Conservation (phyloP, 2,888 invertebrate species). For the Pyrrhosoma nymphula region DNA sequence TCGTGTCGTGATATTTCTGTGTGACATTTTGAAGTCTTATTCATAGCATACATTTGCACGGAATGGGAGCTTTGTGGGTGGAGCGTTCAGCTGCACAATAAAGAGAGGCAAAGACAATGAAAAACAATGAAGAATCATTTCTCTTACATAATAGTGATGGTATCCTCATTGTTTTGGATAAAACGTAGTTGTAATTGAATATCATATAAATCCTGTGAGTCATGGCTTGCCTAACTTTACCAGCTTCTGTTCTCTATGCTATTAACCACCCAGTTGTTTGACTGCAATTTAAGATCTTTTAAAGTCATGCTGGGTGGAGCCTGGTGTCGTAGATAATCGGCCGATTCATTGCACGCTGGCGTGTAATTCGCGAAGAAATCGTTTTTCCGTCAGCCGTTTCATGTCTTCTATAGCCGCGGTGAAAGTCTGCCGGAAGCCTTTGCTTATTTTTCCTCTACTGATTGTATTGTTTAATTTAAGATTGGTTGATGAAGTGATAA, state of each 20-base stretch:
- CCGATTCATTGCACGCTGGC: neutral
- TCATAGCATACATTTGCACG: too few species aligned
- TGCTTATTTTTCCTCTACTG: neutral
- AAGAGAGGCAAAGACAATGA: too few species aligned
- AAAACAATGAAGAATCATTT: too few species aligned
- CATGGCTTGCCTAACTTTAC: neutral
- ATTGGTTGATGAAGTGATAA: neutral
- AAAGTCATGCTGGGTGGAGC: neutral
- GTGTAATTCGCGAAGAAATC: neutral
- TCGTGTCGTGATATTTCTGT: too few species aligned
- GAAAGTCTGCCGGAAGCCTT: conserved; percentile 1
- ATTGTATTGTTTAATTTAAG: neutral
- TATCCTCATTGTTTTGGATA: too few species aligned
- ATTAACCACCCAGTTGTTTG: neutral
- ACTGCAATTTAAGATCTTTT: neutral
- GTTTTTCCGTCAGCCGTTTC: neutral
- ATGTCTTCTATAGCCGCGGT: neutral
- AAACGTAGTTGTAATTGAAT: neutral
- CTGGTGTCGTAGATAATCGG: neutral
- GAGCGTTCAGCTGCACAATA: too few species aligned
- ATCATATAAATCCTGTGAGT: neutral
- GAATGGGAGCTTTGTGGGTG: too few species aligned
- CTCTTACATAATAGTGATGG: too few species aligned
- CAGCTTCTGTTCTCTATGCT: neutral
- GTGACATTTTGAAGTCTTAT: too few species aligned